These are phyloP conservation scores for Bombyx huttoni DNA, from an alignment of 2,888 invertebrate genomes.

Conservation along the genomic window DNA sequence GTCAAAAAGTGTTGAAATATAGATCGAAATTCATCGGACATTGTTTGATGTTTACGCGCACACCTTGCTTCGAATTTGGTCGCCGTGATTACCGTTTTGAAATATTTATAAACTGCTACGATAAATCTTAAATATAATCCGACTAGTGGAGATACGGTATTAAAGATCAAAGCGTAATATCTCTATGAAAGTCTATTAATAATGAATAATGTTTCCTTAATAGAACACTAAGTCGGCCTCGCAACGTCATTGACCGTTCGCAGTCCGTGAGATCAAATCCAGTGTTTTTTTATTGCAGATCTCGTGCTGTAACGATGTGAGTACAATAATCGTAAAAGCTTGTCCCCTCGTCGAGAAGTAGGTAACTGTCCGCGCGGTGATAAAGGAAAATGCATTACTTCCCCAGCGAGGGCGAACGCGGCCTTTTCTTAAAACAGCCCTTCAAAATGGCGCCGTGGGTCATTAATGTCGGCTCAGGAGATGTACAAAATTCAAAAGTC, in stretches of 20 bases:
- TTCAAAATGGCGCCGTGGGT: slow-evolving; percentile 55
- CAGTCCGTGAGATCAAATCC: slow-evolving; percentile 31
- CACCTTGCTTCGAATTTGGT: neutral
- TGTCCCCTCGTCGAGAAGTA: slow-evolving; percentile 53
- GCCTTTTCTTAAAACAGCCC: slow-evolving; percentile 54
- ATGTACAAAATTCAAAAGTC: slow-evolving; percentile 52
- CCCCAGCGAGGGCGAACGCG: slow-evolving; percentile 41
- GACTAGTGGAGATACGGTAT: neutral
- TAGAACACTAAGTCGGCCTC: slow-evolving; percentile 8
- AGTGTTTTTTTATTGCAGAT: slow-evolving; percentile 43
- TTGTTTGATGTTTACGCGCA: neutral
- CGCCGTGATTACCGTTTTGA: no score
- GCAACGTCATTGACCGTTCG: slow-evolving; percentile 16
- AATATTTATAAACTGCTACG: neutral
- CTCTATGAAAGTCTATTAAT: neutral
- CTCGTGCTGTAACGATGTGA: slow-evolving; percentile 47
- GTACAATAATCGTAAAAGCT: slow-evolving; percentile 67
- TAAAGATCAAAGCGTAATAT: slow-evolving; percentile 1
- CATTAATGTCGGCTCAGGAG: slow-evolving; percentile 53
- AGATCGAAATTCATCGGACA: slow-evolving; percentile 3
- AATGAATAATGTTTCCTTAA: slow-evolving; percentile 3
- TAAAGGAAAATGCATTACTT: slow-evolving; percentile 71
- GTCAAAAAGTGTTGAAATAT: slow-evolving; percentile 14
- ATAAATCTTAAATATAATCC: neutral
- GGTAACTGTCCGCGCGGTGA: slow-evolving; percentile 61